Base-by-base conservation (phyloP, 2,888 invertebrate species). In the Gymnocheta viridis region DNA sequence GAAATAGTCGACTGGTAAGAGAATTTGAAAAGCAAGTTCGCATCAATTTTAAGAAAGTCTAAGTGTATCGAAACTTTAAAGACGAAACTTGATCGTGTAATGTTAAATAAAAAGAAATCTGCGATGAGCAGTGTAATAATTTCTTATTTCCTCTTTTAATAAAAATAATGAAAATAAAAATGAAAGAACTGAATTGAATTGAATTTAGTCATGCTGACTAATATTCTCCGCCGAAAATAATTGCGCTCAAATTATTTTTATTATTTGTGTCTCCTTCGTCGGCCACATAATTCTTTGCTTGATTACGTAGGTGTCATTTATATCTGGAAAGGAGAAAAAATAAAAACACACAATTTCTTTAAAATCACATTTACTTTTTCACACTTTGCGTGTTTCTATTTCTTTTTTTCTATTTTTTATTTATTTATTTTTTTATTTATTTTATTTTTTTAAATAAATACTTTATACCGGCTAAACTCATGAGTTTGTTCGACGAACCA, bases 271-370 rank as follows among this genome's bases (percentile, higher is more conserved):
- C 47, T 35, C 29, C 24, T 32, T 10, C 24, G 35, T n/a, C n/a
- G 56, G 51, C 38, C 9, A 32, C n/a, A 29, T 10, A 32, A 35
- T 44, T 51, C 7, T 41, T 22, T 77, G 35, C 67, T 67, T 35
- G 32, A 67, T 56, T 35, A 56, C 44, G 66, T 35, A 47, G 76
- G 66, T 41, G 77, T 67, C 9, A 38, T 49, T 49, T 56, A 47
- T 44, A 12, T 17, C 7, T n/a, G 24, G 9, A 62, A 35, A 47
- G 17, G 7, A 56, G 56, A 44, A 35, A 12, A 17, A 44, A 2
- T 35, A 56, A 58, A 29, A 10, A 38, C 10, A 12, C n/a, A 3
- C 38, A 38, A 38, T 62, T 41, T 38, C 14, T 29, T 6, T 49
- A 12, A 49, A 35, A 49, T 35, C 14, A 35, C 35, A 19, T 38